Evolutionary conservation across 2,888 invertebrate genomes (phyloP).

Genomic region (Malachius bipustulatus): DNA sequence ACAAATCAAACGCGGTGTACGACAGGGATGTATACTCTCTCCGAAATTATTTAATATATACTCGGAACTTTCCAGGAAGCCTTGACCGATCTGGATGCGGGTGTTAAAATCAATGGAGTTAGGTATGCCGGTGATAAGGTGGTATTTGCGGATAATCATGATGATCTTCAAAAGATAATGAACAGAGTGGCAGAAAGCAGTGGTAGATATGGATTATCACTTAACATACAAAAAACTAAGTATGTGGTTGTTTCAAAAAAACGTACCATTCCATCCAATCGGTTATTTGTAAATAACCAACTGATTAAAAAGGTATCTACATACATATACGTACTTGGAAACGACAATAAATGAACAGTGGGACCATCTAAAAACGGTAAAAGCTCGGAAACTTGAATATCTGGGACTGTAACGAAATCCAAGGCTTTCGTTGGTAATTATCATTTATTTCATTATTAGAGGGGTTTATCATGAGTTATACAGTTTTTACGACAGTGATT

Average conservation of each 20-base stretch:
- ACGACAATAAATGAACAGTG: constrained; percentile 8
- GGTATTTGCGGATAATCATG: constrained; percentile 10
- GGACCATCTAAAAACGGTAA: no score
- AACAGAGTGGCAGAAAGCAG: constrained; percentile 8
- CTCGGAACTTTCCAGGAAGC: no score
- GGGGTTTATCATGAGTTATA: no score
- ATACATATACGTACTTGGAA: no score
- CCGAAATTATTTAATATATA: constrained; percentile 8
- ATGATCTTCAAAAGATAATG: constrained; percentile 12
- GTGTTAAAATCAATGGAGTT: constrained; percentile 7
- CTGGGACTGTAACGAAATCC: no score
- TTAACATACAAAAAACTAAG: constrained; percentile 14
- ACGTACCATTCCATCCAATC: constrained; percentile 9
- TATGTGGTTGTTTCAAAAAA: constrained; percentile 12
- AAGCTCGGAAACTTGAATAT: no score
- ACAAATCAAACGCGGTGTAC: no score
- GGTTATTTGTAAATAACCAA: constrained; percentile 11
- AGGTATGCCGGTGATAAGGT: constrained; percentile 14
- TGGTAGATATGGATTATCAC: constrained; percentile 10
- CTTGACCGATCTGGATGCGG: constrained; percentile 5
- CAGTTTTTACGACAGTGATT: no score
- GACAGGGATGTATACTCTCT: no score
- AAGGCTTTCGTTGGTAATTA: no score
- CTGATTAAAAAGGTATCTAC: constrained; percentile 11
- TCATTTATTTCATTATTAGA: no score